A percentile compares a stretch with the other conserved stretches of the same genome.
phyloP scores from a whole-genome alignment of 2,888 invertebrate species.

The Adineta ricciae region DNA sequence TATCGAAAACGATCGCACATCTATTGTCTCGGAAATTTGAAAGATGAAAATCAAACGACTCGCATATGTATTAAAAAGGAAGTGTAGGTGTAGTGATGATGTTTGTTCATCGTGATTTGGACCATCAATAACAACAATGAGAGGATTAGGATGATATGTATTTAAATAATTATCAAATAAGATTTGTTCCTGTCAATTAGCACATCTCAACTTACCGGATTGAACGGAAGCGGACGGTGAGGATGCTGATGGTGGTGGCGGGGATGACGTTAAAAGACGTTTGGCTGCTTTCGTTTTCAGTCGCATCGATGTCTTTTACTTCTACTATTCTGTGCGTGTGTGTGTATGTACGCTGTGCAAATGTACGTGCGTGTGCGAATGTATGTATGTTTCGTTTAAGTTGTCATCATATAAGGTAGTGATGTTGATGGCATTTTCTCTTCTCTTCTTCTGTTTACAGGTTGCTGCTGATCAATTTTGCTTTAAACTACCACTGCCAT shows the following conservation, averaged over 20 bases:
- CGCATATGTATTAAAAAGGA: too few relatives aligned
- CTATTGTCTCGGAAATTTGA: too few relatives aligned
- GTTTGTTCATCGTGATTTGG: not conserved
- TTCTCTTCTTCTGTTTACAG: constrained; percentile 12
- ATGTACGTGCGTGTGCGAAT: not conserved
- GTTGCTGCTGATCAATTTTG: constrained; percentile 13
- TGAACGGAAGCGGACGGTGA: not conserved
- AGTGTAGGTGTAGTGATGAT: not conserved
- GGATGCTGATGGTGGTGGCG: not conserved
- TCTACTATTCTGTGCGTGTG: not conserved
- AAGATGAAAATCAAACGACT: too few relatives aligned
- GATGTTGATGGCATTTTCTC: not conserved
- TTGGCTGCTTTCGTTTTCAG: constrained; percentile 1
- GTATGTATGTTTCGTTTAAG: not conserved
- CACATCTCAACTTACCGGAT: not conserved
- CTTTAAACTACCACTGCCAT: constrained; percentile 1
- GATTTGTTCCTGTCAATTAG: not conserved
- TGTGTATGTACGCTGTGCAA: too few relatives aligned
- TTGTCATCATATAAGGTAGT: constrained; percentile 12
- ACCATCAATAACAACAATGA: not conserved
- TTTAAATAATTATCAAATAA: not conserved
- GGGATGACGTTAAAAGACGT: not conserved
- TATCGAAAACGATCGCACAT: too few relatives aligned
- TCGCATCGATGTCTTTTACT: constrained; percentile 4
- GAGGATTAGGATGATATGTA: not conserved